These are phyloP conservation scores for Cnemophilus loriae DNA, from an alignment of 2,113 vertebrate species.

Conservation along the genomic window DNA sequence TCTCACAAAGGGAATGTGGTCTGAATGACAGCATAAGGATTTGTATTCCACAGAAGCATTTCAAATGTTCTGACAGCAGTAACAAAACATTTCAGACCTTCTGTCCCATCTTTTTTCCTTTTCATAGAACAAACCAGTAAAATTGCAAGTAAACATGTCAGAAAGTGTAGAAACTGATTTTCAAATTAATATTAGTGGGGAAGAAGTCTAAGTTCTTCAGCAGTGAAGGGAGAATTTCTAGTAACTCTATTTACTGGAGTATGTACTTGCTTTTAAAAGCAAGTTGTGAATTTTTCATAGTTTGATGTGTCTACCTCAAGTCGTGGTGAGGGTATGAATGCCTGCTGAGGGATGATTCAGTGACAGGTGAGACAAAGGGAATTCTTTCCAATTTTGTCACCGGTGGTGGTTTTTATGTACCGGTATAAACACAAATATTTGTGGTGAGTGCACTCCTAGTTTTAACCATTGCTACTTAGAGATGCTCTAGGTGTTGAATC, in stretches of 20 bases:
- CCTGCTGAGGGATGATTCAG: neutral
- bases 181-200: neutral
- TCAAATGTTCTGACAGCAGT: conserved; percentile 28
- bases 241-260: neutral
- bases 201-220: neutral
- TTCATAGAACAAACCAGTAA: neutral
- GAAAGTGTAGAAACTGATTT: neutral
- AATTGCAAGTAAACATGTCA: conserved; percentile 27
- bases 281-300: neutral
- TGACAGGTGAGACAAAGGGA: neutral
- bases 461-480: neutral
- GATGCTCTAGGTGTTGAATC: neutral
- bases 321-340: neutral
- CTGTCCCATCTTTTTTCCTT: neutral
- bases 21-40: neutral
- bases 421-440: neutral
- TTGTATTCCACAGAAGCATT: neutral
- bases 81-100: conserved; percentile 40
- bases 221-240: neutral
- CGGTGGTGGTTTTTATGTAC: neutral
- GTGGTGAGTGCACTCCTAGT: neutral
- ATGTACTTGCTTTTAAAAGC: neutral
- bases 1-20: neutral
- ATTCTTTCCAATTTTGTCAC: neutral
- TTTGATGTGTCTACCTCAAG: neutral